phyloP scores from a whole-genome alignment of 2,888 invertebrate species.

The Aporophyla nigra region DNA sequence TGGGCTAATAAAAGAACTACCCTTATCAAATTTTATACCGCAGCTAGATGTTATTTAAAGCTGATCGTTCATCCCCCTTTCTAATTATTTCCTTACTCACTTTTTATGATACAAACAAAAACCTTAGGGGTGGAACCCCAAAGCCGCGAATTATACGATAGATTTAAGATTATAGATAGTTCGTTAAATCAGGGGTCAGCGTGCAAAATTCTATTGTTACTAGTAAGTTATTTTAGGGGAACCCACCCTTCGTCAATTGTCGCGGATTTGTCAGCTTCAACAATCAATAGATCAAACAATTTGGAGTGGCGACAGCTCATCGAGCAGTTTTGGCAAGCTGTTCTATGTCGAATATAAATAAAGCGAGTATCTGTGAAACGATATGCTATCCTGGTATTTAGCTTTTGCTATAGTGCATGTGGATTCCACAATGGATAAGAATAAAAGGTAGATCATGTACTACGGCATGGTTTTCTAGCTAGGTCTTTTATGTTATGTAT shows the following conservation, averaged over 20 bases:
- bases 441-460: too few species aligned
- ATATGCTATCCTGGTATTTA: not conserved
- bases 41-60: slow-evolving; percentile 37
- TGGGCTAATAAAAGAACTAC: slow-evolving; percentile 20
- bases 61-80: not conserved
- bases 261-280: slow-evolving; percentile 46
- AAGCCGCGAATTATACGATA: slow-evolving; percentile 38
- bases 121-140: slow-evolving; percentile 15
- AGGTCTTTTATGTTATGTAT: too few species aligned
- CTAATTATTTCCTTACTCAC: slow-evolving; percentile 38
- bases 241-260: slow-evolving; percentile 35
- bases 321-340: not conserved
- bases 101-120: slow-evolving; percentile 53
- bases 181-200: slow-evolving; percentile 48
- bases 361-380: not conserved
- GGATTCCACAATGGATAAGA: too few species aligned
- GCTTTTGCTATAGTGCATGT: not conserved
- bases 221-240: slow-evolving; percentile 23
- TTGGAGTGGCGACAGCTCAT: slow-evolving; percentile 19
- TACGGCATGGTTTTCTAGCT: too few species aligned
- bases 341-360: not conserved
- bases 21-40: slow-evolving; percentile 43
- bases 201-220: slow-evolving; percentile 23
- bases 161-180: slow-evolving; percentile 39
- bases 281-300: slow-evolving; percentile 45